These are phyloP conservation scores for Xenops minutus DNA, from an alignment of 2,797 vertebrate genomes.

Conservation along the genomic window DNA sequence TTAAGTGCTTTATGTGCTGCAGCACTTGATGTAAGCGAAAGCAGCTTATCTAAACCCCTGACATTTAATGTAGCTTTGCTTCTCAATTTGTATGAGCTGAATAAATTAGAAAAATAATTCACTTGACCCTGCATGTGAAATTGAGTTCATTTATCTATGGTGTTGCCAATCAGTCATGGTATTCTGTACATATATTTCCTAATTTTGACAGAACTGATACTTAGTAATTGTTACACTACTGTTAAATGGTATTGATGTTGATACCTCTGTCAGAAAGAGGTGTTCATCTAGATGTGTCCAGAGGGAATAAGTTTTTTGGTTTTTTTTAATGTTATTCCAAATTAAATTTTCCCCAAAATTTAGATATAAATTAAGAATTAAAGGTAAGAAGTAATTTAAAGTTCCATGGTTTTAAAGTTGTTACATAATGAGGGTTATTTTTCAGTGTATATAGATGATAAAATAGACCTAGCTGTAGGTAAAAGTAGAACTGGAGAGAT, in stretches of 20 bases:
- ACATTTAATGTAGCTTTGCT: conserved; percentile 17
- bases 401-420: neutral
- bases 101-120: neutral
- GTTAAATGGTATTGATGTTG: neutral
- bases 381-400: neutral
- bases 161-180: neutral
- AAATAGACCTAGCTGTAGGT: neutral
- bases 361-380: neutral
- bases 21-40: neutral
- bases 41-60: conserved; percentile 40
- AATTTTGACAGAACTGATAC: neutral
- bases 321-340: neutral
- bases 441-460: neutral
- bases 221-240: neutral
- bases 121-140: neutral
- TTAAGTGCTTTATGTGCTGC: conserved; percentile 25
- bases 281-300: neutral
- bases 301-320: neutral
- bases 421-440: neutral
- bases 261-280: neutral
- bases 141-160: neutral
- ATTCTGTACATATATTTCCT: neutral
- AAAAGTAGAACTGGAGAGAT: neutral
- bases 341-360: neutral
- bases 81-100: neutral